These are phyloP conservation scores for Hycleus phaleratus DNA, from an alignment of 1,140 invertebrate species.

Conservation along the genomic window DNA sequence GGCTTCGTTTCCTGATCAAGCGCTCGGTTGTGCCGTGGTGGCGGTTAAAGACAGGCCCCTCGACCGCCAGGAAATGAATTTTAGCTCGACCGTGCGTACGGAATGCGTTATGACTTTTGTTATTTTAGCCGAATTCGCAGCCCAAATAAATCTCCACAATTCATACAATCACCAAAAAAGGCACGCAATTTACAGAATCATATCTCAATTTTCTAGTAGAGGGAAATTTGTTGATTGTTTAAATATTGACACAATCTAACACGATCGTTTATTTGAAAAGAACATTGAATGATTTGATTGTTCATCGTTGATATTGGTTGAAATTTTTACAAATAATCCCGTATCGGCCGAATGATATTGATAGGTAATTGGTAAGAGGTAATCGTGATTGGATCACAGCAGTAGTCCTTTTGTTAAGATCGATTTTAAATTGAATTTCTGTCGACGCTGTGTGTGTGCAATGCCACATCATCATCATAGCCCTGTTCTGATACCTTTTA, in stretches of 20 bases:
- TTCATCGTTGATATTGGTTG: no score
- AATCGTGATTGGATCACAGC: conserved; percentile 34
- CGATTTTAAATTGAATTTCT: conserved; percentile 34
- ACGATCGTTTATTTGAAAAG: neutral
- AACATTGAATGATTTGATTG: neutral
- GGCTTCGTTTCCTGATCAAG: conserved; percentile 31
- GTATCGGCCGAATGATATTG: conserved; percentile 3
- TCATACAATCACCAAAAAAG: no score
- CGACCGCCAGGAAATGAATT: conserved; percentile 35
- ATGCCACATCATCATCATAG: conserved; percentile 11
- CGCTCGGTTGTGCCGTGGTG: conserved; percentile 11
- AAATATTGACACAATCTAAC: neutral
- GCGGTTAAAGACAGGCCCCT: conserved; percentile 25
- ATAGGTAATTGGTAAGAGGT: conserved; percentile 32
- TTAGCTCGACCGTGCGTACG: conserved; percentile 27
- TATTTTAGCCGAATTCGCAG: neutral
- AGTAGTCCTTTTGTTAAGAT: conserved; percentile 31
- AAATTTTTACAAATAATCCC: no score
- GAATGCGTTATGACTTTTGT: conserved; percentile 22
- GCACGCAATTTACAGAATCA: no score
- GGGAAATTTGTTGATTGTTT: no score
- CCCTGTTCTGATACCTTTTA: conserved; percentile 30
- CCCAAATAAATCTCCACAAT: conserved; percentile 16
- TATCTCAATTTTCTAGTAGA: no score
- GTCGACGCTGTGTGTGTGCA: conserved; percentile 23